Conservation (phyloP, 2,113 vertebrate genomes). For the Paramisgurnus dabryanus region DNA sequence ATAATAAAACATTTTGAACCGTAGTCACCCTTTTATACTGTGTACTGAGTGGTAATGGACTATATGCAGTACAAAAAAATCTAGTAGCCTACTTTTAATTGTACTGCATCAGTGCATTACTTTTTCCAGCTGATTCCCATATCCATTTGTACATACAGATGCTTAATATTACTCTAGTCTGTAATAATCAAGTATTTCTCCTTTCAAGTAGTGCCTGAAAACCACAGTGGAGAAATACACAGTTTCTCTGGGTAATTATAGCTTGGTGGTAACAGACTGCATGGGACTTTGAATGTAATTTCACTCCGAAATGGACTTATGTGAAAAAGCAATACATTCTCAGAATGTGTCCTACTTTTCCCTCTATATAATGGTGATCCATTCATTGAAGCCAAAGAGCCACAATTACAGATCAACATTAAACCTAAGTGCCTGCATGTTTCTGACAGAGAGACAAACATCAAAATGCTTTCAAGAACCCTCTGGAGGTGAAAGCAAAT, state of each 20-base stretch:
- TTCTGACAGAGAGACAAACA: conserved; percentile 20
- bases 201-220: conserved; percentile 10
- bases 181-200: not conserved
- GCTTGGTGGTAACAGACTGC: conserved; percentile 13
- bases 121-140: not conserved
- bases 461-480: conserved; percentile 29
- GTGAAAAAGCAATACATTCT: not conserved
- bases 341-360: conserved; percentile 1
- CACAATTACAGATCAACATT: conserved; percentile 19
- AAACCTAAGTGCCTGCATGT: not conserved
- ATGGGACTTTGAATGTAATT: not conserved
- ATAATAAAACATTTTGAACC: too few species aligned
- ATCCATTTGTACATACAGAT: conserved; percentile 19
- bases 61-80: too few species aligned
- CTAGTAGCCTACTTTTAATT: too few species aligned
- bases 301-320: not conserved
- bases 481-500: not conserved
- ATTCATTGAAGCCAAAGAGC: conserved; percentile 17
- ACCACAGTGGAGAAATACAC: not conserved
- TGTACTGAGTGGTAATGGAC: too few species aligned
- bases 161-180: conserved; percentile 24
- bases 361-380: not conserved
- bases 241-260: conserved; percentile 14
- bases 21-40: too few species aligned
- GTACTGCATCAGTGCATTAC: too few species aligned